These are phyloP conservation scores for Muricea muricata DNA, from an alignment of 92 coral and sea anemone genomes.

Conservation along the genomic window DNA sequence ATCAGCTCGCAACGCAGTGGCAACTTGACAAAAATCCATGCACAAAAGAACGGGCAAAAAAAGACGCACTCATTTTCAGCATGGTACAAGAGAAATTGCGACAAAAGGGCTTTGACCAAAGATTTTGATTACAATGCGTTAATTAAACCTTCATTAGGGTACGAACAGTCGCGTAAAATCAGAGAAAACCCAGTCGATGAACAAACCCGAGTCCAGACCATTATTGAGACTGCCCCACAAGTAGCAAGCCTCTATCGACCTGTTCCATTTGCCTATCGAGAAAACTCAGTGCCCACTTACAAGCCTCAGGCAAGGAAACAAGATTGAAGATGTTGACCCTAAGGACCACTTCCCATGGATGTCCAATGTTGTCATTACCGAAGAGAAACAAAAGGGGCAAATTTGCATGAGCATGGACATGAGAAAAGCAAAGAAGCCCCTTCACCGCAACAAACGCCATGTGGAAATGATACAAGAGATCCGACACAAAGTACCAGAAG, in stretches of 20 bases:
- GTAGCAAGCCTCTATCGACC: too few species aligned
- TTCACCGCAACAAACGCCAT: conserved; percentile 35
- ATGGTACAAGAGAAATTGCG: conserved; percentile 18
- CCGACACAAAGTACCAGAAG: too few species aligned
- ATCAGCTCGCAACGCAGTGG: conserved; percentile 34
- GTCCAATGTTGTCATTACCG: too few species aligned
- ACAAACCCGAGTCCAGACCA: conserved; percentile 5
- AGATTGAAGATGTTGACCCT: too few species aligned
- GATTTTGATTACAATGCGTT: neutral
- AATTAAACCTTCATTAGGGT: conserved; percentile 19
- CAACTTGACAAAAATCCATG: conserved; percentile 23
- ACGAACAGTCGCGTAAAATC: conserved; percentile 1
- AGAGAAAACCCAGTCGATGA: conserved; percentile 23
- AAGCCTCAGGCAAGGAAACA: conserved; percentile 29
- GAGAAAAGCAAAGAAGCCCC: too few species aligned
- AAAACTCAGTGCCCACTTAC: conserved; percentile 36
- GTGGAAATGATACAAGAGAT: conserved; percentile 38
- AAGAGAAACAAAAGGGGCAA: conserved; percentile 44
- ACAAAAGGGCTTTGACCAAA: conserved; percentile 30
- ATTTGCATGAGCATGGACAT: too few species aligned
- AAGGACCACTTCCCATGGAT: too few species aligned
- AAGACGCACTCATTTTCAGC: conserved; percentile 11
- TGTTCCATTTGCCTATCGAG: too few species aligned
- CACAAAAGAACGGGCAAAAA: conserved; percentile 34
- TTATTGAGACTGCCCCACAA: conserved; percentile 25